These are phyloP conservation scores for Myodes glareolus DNA, from an alignment of 2,113 vertebrate species.

Conservation along the genomic window DNA sequence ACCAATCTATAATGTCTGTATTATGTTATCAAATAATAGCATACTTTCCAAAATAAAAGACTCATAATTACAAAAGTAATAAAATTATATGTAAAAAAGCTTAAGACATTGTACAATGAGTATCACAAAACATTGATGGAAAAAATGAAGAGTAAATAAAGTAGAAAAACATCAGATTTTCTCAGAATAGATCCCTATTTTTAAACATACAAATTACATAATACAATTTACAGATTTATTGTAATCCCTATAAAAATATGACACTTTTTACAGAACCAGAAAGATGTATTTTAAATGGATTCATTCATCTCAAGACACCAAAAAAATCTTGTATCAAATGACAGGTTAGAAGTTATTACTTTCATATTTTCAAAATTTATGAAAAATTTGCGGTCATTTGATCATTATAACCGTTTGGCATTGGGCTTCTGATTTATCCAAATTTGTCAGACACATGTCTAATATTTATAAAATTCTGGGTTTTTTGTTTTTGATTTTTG, in stretches of 20 bases:
- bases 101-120: background rate
- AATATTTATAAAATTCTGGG: too few relatives aligned
- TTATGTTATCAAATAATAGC: background rate
- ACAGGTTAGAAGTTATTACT: background rate
- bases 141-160: background rate
- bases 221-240: background rate
- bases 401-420: background rate
- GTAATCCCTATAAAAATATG: background rate
- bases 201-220: background rate
- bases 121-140: background rate
- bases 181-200: background rate
- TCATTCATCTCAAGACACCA: background rate
- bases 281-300: background rate
- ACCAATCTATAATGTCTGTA: background rate
- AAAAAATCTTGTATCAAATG: background rate
- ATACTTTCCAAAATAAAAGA: background rate
- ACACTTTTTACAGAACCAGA: too few relatives aligned
- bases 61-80: background rate
- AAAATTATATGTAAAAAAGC: background rate
- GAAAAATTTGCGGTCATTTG: background rate
- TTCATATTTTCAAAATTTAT: background rate
- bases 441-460: background rate
- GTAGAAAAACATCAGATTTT: background rate
- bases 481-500: too few relatives aligned
- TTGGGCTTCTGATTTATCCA: background rate